Evolutionary conservation across 2,888 invertebrate species (phyloP).

Genomic region (Drosophila emarginata): DNA sequence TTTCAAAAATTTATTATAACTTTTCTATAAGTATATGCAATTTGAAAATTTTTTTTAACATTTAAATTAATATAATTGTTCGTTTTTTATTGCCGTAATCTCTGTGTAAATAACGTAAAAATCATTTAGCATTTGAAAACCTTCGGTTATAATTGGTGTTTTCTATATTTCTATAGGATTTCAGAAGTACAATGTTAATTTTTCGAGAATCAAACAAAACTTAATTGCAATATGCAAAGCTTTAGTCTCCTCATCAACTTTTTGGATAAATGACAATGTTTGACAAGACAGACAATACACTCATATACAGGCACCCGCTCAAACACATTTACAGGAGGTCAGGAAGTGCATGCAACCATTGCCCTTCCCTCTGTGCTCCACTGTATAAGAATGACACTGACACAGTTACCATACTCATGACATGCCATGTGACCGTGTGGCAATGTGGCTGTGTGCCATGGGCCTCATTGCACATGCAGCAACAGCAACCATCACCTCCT

Average conservation of each 20-base stretch:
- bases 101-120: too few relatives aligned
- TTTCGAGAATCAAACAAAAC: slow-evolving; percentile 58
- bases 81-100: too few relatives aligned
- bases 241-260: slow-evolving; percentile 40
- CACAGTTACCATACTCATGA: slow-evolving; percentile 39
- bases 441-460: slow-evolving; percentile 32
- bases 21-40: neutral
- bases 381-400: slow-evolving; percentile 61
- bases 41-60: too few relatives aligned
- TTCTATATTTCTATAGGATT: neutral
- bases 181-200: slow-evolving; percentile 22
- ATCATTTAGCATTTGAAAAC: too few relatives aligned
- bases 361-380: neutral
- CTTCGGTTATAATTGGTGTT: too few relatives aligned
- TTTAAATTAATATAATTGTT: too few relatives aligned
- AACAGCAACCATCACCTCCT: slow-evolving; percentile 31
- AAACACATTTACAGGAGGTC: slow-evolving; percentile 5
- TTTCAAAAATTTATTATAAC: too few relatives aligned
- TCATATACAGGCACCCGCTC: neutral
- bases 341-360: slow-evolving; percentile 23
- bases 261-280: slow-evolving; percentile 72
- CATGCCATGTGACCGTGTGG: neutral
- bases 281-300: slow-evolving; percentile 67
- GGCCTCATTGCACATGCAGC: slow-evolving; percentile 55
- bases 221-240: slow-evolving; percentile 71